phyloP scores from a whole-genome alignment of 30 jellyfish, hydroid and myxozoan genomes.

The Aurelia aurita complex sp. Pacific region DNA sequence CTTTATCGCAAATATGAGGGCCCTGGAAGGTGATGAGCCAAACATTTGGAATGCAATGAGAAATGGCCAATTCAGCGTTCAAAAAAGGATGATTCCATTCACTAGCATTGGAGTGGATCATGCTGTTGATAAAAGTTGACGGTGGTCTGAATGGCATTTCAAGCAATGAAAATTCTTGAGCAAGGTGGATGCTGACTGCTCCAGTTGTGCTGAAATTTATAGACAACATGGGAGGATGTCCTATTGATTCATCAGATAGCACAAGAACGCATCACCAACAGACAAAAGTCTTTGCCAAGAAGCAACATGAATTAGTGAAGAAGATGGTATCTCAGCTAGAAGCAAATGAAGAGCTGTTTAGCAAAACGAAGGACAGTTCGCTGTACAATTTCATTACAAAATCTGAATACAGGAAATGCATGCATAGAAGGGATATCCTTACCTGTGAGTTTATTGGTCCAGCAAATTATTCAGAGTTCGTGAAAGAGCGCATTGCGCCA shows the following conservation, averaged over 20 bases:
- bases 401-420: not conserved
- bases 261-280: too few relatives aligned
- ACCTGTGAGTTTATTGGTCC: not conserved
- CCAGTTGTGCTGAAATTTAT: not conserved
- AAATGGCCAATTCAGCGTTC: too few relatives aligned
- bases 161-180: slow-evolving; percentile 10
- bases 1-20: too few relatives aligned
- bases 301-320: not conserved
- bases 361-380: not conserved
- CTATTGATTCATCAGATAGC: too few relatives aligned
- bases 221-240: too few relatives aligned
- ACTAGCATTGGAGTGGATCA: slow-evolving; percentile 39
- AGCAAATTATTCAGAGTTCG: too few relatives aligned
- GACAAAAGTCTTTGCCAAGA: too few relatives aligned
- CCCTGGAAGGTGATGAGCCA: too few relatives aligned
- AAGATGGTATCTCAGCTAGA: not conserved
- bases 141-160: slow-evolving; percentile 28
- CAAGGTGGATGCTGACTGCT: slow-evolving; percentile 17
- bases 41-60: too few relatives aligned
- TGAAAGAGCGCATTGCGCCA: too few relatives aligned
- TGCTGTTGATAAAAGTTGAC: slow-evolving; percentile 17
- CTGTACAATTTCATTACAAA: slow-evolving; percentile 4
- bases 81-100: not conserved
- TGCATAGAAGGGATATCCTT: not conserved
- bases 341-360: too few relatives aligned